A percentile compares a stretch with the other conserved stretches of the same genome.
Evolutionary conservation across 2,797 vertebrate species (phyloP).

Genomic region (Pseudochromis fuscus): DNA sequence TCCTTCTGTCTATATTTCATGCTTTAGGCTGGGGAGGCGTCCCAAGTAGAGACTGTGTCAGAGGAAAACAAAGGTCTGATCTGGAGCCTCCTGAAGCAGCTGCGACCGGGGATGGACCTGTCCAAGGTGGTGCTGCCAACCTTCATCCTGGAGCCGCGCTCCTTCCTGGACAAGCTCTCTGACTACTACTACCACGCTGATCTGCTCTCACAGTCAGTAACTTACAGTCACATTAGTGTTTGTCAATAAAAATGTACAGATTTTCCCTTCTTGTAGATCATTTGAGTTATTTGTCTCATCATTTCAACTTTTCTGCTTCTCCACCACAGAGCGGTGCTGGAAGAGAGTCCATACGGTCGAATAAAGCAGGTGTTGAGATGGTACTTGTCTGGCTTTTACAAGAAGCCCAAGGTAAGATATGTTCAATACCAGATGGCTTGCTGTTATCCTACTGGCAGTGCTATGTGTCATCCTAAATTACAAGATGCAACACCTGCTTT

Average conservation of each 20-base stretch:
- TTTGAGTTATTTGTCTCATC: not conserved
- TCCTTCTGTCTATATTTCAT: slow-evolving; percentile 7
- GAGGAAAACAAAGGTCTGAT: slow-evolving; percentile 95
- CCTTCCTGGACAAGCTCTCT: slow-evolving; percentile 95
- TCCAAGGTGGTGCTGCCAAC: slow-evolving; percentile 96
- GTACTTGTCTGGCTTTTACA: slow-evolving; percentile 99
- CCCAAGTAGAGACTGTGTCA: slow-evolving; percentile 94
- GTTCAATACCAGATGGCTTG: not conserved
- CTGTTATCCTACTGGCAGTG: not conserved
- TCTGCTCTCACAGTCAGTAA: slow-evolving; percentile 93
- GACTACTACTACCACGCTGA: slow-evolving; percentile 97
- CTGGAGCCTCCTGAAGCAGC: slow-evolving; percentile 93
- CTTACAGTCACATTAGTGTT: not conserved
- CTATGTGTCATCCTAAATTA: not conserved
- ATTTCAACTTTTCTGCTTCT: not conserved
- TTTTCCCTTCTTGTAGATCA: not conserved
- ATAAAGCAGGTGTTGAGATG: slow-evolving; percentile 95
- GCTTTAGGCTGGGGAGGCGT: slow-evolving; percentile 87
- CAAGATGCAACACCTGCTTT: not conserved
- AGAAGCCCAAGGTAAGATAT: slow-evolving; percentile 93
- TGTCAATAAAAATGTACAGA: not conserved
- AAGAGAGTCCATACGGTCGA: slow-evolving; percentile 91
- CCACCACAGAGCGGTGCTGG: slow-evolving; percentile 81
- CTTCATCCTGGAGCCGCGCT: slow-evolving; percentile 96
- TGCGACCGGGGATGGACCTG: slow-evolving; percentile 96